Conservation (phyloP, 2,888 invertebrate species). For the Girardia tigrina region DNA sequence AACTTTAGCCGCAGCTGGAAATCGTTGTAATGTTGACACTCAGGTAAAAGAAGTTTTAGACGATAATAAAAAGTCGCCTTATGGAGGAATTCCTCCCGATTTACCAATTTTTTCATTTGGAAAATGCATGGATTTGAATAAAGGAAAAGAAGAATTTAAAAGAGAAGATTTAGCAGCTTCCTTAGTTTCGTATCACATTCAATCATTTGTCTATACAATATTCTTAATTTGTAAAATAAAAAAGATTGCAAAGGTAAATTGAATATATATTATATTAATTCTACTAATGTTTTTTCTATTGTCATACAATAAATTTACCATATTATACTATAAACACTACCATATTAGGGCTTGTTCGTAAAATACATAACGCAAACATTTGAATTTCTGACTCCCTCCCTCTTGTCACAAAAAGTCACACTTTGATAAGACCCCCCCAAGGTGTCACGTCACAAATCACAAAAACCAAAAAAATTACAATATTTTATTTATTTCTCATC, state of each 20-base stretch:
- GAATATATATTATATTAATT: neutral
- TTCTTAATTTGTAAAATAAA: neutral
- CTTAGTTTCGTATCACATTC: neutral
- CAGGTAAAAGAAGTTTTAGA: neutral
- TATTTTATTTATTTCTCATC: too few species aligned
- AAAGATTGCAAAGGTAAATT: neutral
- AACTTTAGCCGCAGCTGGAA: neutral
- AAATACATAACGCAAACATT: too few species aligned
- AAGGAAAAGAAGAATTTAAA: neutral
- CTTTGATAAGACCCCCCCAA: too few species aligned
- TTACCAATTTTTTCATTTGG: neutral
- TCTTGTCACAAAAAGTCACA: too few species aligned
- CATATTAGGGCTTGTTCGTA: too few species aligned
- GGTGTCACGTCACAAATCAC: too few species aligned
- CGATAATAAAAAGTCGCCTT: neutral
- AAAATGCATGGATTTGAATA: conserved; percentile 16
- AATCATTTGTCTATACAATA: neutral
- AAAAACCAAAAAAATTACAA: too few species aligned
- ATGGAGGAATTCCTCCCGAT: neutral
- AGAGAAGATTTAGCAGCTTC: neutral
- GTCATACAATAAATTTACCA: neutral
- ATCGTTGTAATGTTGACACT: neutral
- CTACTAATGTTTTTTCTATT: neutral
- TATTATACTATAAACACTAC: too few species aligned
- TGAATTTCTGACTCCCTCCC: too few species aligned